Evolutionary conservation across 1,140 invertebrate genomes (phyloP).

Genomic region (Drosophila athabasca): DNA sequence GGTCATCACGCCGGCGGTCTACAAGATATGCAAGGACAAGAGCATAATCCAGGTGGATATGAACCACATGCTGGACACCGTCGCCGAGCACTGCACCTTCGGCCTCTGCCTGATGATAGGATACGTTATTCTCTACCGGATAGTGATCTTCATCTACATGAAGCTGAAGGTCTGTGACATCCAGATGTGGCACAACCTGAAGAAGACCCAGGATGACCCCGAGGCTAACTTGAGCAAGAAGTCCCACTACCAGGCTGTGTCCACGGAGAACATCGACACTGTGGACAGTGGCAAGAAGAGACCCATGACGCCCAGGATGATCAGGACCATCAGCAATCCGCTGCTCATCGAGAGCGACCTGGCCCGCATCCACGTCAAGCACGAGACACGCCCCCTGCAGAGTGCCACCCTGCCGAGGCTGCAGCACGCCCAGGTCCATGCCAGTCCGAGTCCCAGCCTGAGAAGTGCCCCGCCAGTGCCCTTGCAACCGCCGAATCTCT

Average conservation of each 20-base stretch:
- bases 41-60: slow-evolving; percentile 52
- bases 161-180: slow-evolving; percentile 69
- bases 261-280: slow-evolving; percentile 60
- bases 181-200: slow-evolving; percentile 65
- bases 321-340: slow-evolving; percentile 67
- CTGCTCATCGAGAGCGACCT: slow-evolving; percentile 64
- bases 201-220: slow-evolving; percentile 59
- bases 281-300: slow-evolving; percentile 42
- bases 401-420: slow-evolving; percentile 54
- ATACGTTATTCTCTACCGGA: slow-evolving; percentile 61
- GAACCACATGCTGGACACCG: slow-evolving; percentile 50
- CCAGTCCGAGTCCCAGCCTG: slow-evolving; percentile 61
- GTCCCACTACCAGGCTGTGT: slow-evolving; percentile 64
- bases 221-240: slow-evolving; percentile 52
- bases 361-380: slow-evolving; percentile 65
- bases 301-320: slow-evolving; percentile 44
- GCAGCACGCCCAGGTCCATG: slow-evolving; percentile 41
- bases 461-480: slow-evolving; percentile 67
- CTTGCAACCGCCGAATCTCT: slow-evolving; percentile 11
- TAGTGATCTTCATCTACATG: slow-evolving; percentile 68
- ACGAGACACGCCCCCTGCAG: slow-evolving; percentile 60
- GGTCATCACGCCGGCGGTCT: slow-evolving; percentile 55
- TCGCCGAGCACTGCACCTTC: slow-evolving; percentile 59
- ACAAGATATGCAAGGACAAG: slow-evolving; percentile 55
- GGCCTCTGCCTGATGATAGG: slow-evolving; percentile 52